Conservation (phyloP, 1,140 invertebrate species). For the Bombus polaris region DNA sequence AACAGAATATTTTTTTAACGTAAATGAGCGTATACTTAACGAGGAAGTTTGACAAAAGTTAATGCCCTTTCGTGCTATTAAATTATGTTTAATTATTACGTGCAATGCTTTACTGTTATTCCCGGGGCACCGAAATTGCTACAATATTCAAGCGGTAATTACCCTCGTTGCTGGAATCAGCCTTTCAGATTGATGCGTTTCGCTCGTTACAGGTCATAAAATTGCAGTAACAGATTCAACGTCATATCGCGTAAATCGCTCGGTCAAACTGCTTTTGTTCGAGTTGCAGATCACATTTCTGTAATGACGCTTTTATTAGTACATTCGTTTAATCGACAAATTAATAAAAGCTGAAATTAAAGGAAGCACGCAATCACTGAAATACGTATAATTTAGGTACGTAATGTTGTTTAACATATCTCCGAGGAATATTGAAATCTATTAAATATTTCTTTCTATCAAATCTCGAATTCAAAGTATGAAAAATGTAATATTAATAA, state of each 20-base stretch:
- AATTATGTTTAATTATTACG: constrained; percentile 1
- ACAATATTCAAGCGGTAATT: constrained; percentile 9
- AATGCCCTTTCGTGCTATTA: not conserved
- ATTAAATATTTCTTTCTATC: too few species aligned
- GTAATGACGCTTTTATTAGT: not conserved
- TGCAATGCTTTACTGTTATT: not conserved
- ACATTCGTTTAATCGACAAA: not conserved
- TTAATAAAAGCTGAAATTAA: not conserved
- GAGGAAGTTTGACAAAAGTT: not conserved
- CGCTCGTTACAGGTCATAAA: constrained; percentile 11
- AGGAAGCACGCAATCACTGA: not conserved
- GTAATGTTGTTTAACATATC: not conserved
- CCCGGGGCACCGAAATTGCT: not conserved
- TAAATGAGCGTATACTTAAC: not conserved
- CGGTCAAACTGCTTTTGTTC: not conserved
- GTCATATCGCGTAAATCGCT: not conserved
- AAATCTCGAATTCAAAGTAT: too few species aligned
- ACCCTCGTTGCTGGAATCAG: not conserved
- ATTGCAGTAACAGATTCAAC: not conserved
- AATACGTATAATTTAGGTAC: not conserved
- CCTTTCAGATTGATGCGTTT: not conserved
- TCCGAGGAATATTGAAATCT: too few species aligned
- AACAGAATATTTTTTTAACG: not conserved
- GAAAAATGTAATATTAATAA: too few species aligned
- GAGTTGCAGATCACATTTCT: not conserved